A percentile compares a stretch with the other conserved stretches of the same genome.
Conservation (phyloP, 2,113 vertebrate species). For the Eonycteris spelaea region DNA sequence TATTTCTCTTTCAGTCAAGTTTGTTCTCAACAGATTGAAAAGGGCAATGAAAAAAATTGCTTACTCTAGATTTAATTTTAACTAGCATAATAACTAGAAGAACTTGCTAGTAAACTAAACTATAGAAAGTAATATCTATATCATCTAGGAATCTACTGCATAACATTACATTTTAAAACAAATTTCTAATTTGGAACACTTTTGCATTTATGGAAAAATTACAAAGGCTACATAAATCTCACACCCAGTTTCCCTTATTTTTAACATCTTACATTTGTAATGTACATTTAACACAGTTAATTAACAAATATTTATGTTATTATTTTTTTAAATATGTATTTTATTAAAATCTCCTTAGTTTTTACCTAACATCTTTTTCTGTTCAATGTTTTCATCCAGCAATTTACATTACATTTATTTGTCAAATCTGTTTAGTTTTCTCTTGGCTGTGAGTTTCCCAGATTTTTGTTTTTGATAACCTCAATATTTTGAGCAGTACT, state of each 20-base stretch:
- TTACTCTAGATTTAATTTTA: constrained; percentile 29
- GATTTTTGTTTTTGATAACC: neutral
- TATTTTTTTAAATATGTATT: neutral
- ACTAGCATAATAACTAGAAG: neutral
- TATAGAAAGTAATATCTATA: neutral
- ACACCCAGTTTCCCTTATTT: neutral
- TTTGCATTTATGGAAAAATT: neutral
- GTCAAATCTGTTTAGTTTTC: neutral
- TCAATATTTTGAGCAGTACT: neutral
- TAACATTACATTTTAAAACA: neutral
- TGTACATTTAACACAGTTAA: neutral
- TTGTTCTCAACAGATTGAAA: neutral
- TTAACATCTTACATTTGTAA: neutral
- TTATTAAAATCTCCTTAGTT: neutral
- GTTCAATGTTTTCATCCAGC: neutral
- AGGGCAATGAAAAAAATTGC: constrained; percentile 12
- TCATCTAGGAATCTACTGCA: neutral
- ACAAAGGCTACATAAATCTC: neutral
- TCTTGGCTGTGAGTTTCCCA: neutral
- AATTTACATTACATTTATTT: neutral
- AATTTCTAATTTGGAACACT: neutral
- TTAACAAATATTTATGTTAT: neutral
- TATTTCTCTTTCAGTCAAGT: constrained; percentile 36
- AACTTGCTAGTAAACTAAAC: neutral
- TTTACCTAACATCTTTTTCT: neutral